Conservation (phyloP, 2,888 invertebrate species). For the Brassicogethes aeneus region DNA sequence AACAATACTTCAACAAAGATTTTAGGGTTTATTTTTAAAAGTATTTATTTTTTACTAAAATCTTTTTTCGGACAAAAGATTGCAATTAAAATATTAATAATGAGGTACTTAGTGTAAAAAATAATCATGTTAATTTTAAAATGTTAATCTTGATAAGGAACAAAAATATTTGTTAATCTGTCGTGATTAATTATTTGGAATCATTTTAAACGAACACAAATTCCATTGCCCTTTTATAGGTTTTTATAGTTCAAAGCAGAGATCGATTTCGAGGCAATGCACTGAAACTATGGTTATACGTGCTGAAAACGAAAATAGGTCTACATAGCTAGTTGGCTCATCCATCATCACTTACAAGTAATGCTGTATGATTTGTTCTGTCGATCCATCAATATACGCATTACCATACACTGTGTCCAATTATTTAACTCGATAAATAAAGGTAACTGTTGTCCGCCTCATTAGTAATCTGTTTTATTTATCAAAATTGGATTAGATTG, state of each 20-base stretch:
- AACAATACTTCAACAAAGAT: too few species aligned
- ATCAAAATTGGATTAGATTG: neutral
- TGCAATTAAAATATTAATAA: too few species aligned
- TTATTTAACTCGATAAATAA: slow-evolving; percentile 16
- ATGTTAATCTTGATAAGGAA: too few species aligned
- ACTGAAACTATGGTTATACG: slow-evolving; percentile 3
- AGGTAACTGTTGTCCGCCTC: slow-evolving; percentile 2
- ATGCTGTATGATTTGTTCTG: slow-evolving; percentile 21
- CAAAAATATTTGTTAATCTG: neutral
- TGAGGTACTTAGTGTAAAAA: too few species aligned
- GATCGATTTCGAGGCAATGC: slow-evolving; percentile 12
- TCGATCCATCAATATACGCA: slow-evolving; percentile 36
- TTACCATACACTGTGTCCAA: slow-evolving; percentile 32
- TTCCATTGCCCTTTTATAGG: slow-evolving; percentile 28
- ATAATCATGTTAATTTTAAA: too few species aligned
- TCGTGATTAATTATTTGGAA: slow-evolving; percentile 19
- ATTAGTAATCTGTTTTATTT: slow-evolving; percentile 1
- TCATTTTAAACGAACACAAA: slow-evolving; percentile 17
- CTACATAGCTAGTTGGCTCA: slow-evolving; percentile 18
- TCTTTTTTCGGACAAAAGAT: too few species aligned
- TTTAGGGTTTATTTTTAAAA: too few species aligned
- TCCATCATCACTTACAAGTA: slow-evolving; percentile 26
- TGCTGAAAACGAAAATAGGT: slow-evolving; percentile 3
- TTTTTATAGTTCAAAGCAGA: slow-evolving; percentile 16
- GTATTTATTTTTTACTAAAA: too few species aligned